A percentile compares a stretch with the other conserved stretches of the same genome.
Conservation (phyloP, 2,797 vertebrate genomes). For the Aplochiton taeniatus region DNA sequence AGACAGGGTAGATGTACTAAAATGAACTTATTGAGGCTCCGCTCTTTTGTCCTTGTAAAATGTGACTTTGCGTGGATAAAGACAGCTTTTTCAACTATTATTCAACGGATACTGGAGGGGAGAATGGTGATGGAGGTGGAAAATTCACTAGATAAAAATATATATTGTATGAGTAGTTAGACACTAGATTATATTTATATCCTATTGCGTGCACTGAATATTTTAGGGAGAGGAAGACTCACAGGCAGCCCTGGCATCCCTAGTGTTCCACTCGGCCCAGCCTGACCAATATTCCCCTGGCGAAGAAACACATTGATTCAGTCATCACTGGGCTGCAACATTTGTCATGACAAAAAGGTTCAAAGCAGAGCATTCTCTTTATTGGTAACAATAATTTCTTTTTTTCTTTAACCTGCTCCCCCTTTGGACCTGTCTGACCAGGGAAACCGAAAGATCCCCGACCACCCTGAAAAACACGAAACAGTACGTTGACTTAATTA, state of each 20-base stretch:
- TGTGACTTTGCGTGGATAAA: background rate
- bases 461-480: conserved; percentile 68
- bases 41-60: background rate
- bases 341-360: too few species aligned
- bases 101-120: background rate
- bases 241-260: conserved; percentile 81
- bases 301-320: conserved; percentile 10
- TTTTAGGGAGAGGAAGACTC: conserved; percentile 46
- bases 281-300: conserved; percentile 78
- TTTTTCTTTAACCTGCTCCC: conserved; percentile 77
- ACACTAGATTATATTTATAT: too few species aligned
- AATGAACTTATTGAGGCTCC: background rate
- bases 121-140: background rate
- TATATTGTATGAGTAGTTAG: too few species aligned
- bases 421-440: conserved; percentile 72
- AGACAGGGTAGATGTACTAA: background rate
- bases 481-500: background rate
- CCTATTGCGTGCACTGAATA: background rate
- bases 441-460: conserved; percentile 65
- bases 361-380: too few species aligned
- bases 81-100: background rate
- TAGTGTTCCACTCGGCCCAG: conserved; percentile 67
- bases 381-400: background rate
- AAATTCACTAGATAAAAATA: too few species aligned
- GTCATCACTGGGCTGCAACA: too few species aligned